Percentiles rank a stretch among this genome's conserved stretches.
These are phyloP conservation scores for Agonopterix arenella DNA, from an alignment of 2,888 invertebrate species.

Conservation along the genomic window DNA sequence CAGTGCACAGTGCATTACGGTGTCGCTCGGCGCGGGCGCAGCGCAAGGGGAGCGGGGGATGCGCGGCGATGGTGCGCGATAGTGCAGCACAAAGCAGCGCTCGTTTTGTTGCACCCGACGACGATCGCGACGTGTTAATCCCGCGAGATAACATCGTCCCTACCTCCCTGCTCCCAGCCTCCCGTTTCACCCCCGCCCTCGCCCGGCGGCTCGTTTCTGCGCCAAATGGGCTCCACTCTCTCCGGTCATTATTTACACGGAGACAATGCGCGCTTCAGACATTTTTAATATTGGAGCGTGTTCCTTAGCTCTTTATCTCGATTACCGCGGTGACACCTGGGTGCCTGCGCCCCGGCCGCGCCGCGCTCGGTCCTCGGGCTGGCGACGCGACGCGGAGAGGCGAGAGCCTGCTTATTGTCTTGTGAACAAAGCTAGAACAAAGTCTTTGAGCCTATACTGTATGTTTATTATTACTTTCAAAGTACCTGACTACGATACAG, in stretches of 20 bases:
- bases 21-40: no score
- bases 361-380: not conserved
- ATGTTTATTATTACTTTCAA: no score
- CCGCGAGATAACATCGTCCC: slow-evolving; percentile 13
- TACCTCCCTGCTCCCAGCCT: slow-evolving; percentile 17
- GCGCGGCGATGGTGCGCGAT: slow-evolving; percentile 24
- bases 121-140: slow-evolving; percentile 34
- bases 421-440: no score
- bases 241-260: no score
- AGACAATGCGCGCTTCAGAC: no score
- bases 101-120: slow-evolving; percentile 10
- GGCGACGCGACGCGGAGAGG: not conserved
- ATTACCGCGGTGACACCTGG: not conserved
- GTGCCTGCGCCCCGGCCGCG: not conserved
- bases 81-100: slow-evolving; percentile 6
- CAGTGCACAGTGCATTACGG: no score
- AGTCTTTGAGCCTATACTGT: no score
- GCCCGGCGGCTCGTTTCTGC: slow-evolving; percentile 5
- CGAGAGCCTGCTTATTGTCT: no score
- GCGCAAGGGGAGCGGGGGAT: no score
- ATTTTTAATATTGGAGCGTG: no score
- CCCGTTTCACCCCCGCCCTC: slow-evolving; percentile 1
- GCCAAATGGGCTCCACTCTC: slow-evolving; percentile 2
- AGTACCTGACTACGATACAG: no score
- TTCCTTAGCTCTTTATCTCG: no score